Evolutionary conservation across 1,140 invertebrate species (phyloP).

Genomic region (Neuroterus valhalla): DNA sequence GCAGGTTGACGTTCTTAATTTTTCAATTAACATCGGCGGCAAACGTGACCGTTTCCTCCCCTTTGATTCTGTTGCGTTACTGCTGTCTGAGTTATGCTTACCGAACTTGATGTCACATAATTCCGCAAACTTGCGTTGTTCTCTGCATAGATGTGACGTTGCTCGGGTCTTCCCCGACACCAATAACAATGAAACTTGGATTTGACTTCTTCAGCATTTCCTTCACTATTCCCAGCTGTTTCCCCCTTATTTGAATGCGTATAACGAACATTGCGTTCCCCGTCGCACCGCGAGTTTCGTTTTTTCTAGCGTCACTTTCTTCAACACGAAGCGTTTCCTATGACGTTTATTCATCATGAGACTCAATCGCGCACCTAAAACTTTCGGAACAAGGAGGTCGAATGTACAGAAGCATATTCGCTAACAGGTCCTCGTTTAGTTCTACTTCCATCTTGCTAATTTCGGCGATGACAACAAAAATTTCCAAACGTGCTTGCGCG

Average conservation of each 20-base stretch:
- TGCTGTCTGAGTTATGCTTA: not conserved
- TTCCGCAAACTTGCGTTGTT: not conserved
- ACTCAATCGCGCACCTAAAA: too few relatives aligned
- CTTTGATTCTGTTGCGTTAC: not conserved
- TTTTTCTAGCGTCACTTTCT: not conserved
- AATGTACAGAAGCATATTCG: too few relatives aligned
- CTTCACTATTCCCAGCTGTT: too few relatives aligned
- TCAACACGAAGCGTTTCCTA: too few relatives aligned
- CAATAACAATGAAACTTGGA: not conserved
- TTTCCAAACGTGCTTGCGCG: too few relatives aligned
- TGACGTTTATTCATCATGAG: too few relatives aligned
- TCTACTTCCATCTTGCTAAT: too few relatives aligned
- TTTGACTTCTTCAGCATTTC: constrained; percentile 1
- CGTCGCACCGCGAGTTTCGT: not conserved
- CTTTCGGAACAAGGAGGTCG: too few relatives aligned
- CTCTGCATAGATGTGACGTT: constrained; percentile 30
- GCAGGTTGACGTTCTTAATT: constrained; percentile 23
- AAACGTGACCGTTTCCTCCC: constrained; percentile 5
- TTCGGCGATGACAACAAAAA: too few relatives aligned
- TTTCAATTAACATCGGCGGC: too few relatives aligned
- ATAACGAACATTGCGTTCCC: not conserved
- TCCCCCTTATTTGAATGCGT: not conserved
- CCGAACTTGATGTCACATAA: not conserved
- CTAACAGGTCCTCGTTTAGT: too few relatives aligned
- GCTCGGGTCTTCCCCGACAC: constrained; percentile 15